phyloP scores from a whole-genome alignment of 1,140 invertebrate genomes.

The Andricus grossulariae region DNA sequence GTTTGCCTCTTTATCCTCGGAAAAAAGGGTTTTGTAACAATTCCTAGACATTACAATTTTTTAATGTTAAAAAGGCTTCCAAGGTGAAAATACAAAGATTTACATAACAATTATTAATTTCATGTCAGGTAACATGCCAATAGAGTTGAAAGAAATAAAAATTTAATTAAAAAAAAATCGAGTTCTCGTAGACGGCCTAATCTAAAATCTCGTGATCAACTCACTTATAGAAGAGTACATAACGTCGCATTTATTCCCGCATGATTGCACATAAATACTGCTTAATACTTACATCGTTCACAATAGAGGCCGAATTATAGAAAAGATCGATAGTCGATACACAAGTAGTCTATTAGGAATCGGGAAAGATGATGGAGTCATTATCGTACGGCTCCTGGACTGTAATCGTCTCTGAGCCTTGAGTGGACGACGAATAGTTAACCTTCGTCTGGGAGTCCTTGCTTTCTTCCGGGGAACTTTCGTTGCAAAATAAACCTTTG shows the following conservation, averaged over 20 bases:
- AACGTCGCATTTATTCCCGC: conserved; percentile 6
- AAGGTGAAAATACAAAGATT: no score
- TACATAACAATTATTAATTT: no score
- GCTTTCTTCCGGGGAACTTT: background rate
- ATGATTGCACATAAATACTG: conserved; percentile 22
- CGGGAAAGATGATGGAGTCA: conserved; percentile 65
- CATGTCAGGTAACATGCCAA: no score
- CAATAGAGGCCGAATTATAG: conserved; percentile 49
- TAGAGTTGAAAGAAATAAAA: no score
- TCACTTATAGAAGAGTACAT: background rate
- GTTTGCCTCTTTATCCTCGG: no score
- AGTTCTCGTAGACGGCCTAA: no score
- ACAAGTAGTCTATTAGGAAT: conserved; percentile 57
- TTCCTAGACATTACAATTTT: no score
- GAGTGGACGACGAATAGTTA: conserved; percentile 8
- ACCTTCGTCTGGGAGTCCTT: background rate
- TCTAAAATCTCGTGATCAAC: no score
- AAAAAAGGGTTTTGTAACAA: no score
- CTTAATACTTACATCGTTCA: conserved; percentile 51
- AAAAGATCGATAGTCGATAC: conserved; percentile 47
- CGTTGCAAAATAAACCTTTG: conserved; percentile 20
- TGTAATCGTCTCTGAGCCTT: conserved; percentile 37
- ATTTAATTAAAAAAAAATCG: no score
- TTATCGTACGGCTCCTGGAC: conserved; percentile 53
- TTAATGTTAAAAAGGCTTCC: no score